These are phyloP conservation scores for Campaea margaritaria DNA, from an alignment of 2,888 invertebrate genomes.

Conservation along the genomic window DNA sequence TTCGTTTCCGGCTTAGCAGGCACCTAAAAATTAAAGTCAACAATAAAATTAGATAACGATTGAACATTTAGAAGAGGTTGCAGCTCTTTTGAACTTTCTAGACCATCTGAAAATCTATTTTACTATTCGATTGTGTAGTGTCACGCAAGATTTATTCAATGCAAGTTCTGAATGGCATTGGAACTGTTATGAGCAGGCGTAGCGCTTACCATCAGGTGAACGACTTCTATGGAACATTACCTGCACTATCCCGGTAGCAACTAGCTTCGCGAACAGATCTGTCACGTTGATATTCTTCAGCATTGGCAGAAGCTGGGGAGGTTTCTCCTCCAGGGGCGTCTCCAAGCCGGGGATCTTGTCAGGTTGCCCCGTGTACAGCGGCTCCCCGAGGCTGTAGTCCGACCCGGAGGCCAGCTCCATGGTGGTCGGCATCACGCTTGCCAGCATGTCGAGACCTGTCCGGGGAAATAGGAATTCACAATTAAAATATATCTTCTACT, in stretches of 20 bases:
- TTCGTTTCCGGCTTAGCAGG: slow-evolving; percentile 50
- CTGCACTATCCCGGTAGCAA: slow-evolving; percentile 88
- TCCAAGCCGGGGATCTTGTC: slow-evolving; percentile 75
- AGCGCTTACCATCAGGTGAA: no score
- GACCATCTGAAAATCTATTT: no score
- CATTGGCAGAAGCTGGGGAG: slow-evolving; percentile 54
- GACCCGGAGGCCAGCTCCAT: slow-evolving; percentile 84
- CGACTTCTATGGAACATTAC: no score
- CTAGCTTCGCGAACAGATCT: slow-evolving; percentile 93
- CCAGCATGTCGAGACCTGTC: slow-evolving; percentile 87
- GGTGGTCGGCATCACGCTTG: slow-evolving; percentile 87
- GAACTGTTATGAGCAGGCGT: no score
- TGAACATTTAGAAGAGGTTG: no score
- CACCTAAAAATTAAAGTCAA: slow-evolving; percentile 2
- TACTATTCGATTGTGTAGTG: no score
- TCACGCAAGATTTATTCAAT: no score
- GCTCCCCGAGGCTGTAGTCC: slow-evolving; percentile 84
- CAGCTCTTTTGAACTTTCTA: no score
- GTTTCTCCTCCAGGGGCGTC: slow-evolving; percentile 63
- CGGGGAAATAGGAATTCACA: no score
- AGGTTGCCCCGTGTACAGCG: slow-evolving; percentile 56
- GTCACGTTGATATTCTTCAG: slow-evolving; percentile 88
- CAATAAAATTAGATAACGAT: background rate
- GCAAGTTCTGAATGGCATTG: no score
- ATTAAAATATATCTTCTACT: no score